These are phyloP conservation scores for Laspeyria flexula DNA, from an alignment of 2,888 invertebrate species.

Conservation along the genomic window DNA sequence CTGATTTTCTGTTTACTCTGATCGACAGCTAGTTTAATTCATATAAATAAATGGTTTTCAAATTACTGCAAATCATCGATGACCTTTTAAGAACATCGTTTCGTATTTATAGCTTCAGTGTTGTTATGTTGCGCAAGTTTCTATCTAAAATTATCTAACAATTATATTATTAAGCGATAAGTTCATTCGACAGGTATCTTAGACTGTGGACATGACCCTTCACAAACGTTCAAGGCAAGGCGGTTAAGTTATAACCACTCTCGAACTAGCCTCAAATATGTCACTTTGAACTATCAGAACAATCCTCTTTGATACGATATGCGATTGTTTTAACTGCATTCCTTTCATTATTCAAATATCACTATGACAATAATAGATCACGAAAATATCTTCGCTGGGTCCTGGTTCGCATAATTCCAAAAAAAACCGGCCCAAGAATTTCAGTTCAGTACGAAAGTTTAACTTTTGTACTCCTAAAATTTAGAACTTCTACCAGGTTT, in stretches of 20 bases:
- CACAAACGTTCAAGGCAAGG: constrained; percentile 67
- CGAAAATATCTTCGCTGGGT: no score
- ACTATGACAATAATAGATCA: no score
- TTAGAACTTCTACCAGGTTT: no score
- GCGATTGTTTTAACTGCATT: no score
- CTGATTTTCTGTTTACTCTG: constrained; percentile 9
- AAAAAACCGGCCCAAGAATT: no score
- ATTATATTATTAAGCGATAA: constrained; percentile 36
- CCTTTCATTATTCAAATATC: no score
- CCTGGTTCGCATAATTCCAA: no score
- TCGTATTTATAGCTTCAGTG: constrained; percentile 29
- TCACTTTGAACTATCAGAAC: neutral
- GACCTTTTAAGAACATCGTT: constrained; percentile 38
- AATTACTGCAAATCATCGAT: constrained; percentile 46
- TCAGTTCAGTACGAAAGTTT: no score
- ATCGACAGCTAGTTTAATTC: constrained; percentile 14
- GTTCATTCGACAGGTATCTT: constrained; percentile 42
- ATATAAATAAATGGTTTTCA: constrained; percentile 22
- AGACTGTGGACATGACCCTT: constrained; percentile 62
- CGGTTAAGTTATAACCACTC: constrained; percentile 4
- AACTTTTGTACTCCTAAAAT: no score
- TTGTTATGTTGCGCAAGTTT: constrained; percentile 27
- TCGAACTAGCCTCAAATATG: constrained; percentile 8
- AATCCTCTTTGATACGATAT: neutral
- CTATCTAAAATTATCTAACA: constrained; percentile 29